Evolutionary conservation across 2,797 vertebrate genomes (phyloP), one percentile per base, ranked within the genome.

Genomic region (Rhyacichthys aspro): DNA sequence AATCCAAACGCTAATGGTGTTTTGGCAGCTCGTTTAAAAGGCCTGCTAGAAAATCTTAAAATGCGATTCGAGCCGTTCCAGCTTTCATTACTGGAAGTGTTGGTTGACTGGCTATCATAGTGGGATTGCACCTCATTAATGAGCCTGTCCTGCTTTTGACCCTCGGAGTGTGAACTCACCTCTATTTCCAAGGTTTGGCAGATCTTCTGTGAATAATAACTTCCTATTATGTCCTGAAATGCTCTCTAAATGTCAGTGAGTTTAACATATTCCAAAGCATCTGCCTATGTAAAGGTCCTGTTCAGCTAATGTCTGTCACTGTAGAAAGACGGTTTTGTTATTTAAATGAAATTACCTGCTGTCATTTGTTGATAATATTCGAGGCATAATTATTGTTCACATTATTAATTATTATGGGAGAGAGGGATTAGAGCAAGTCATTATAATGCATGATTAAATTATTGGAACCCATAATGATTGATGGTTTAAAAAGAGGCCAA

Each of bases 11-110:
- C 70, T 88, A 83, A 85, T 84, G 81, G 63, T 63, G 55, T 80
- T 87, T 76, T 88, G 85, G 87, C 86, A 76, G 75, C 59, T 8
- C 1, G 45, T 75, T 84, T 83, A 76, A 79, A 82, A 19, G 57
- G 71, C 67, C 66, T 77, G 69, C 75, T 77, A 76, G 59, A 79
- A 79, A 69, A 43, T 66, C 49, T 52, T 77, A 59, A 81, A 82
- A 71, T 44, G n/a, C 32, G 54, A 69, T 69, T 50, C 57, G 23
- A 38, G 43, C 34, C 0, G 16, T 72, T 85, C 72, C 81, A 84
- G 71, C 28, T 0, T 71, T 84, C 62, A 59, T 86, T 81, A 82
- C 54, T 74, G 45, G 71, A 89, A 74, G 81, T 81, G 79, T 80
- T 78, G 81, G 79, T 76, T 61, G 84, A 83, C 74, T 63, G 70